These are phyloP conservation scores for Sus scrofa DNA, from an alignment of 2,113 vertebrate genomes.

Conservation along the genomic window DNA sequence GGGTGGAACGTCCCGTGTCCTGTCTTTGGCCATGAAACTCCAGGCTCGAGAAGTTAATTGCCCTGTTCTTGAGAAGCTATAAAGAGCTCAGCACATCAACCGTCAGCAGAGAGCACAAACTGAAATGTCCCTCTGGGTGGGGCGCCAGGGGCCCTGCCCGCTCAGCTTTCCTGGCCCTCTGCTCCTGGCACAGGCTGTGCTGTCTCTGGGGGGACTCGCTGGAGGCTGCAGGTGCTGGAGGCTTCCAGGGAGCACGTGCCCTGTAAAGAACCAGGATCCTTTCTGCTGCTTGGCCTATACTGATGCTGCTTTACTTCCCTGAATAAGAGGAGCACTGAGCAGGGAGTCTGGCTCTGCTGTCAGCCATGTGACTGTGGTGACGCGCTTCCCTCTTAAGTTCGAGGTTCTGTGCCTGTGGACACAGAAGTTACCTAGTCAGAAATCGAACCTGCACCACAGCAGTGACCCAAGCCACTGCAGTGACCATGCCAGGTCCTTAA, in stretches of 20 bases:
- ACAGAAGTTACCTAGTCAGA: no score
- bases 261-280: neutral
- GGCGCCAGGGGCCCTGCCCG: neutral
- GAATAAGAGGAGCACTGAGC: neutral
- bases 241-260: neutral
- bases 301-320: fast-evolving
- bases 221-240: neutral
- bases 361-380: fast-evolving
- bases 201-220: neutral
- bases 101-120: slow-evolving; percentile 69
- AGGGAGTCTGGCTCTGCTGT: neutral
- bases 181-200: fast-evolving
- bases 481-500: no score
- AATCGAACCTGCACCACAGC: no score
- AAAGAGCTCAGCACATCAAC: slow-evolving; percentile 84
- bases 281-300: fast-evolving
- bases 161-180: fast-evolving
- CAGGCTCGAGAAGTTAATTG: slow-evolving; percentile 90
- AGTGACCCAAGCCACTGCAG: no score
- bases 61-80: slow-evolving; percentile 88
- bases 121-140: slow-evolving; percentile 53
- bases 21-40: slow-evolving; percentile 89
- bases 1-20: slow-evolving; percentile 81
- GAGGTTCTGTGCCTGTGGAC: neutral
- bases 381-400: neutral